phyloP scores from a whole-genome alignment of 2,113 vertebrate species.

The Phainopepla nitens region DNA sequence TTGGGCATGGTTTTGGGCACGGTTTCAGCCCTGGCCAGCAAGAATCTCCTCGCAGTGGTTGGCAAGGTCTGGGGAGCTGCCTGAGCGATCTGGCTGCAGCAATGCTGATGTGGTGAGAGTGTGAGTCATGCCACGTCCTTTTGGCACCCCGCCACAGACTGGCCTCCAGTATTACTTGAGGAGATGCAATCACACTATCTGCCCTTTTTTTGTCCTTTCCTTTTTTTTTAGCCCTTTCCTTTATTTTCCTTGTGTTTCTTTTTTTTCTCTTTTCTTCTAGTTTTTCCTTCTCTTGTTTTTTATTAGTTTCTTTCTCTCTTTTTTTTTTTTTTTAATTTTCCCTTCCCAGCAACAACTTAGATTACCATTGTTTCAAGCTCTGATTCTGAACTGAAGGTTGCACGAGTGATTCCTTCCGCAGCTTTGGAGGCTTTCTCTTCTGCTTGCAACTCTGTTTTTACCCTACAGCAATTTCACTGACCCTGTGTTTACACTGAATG shows the following conservation, averaged over 20 bases:
- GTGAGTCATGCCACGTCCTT: neutral
- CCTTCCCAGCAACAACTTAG: neutral
- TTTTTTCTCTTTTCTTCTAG: fast-evolving
- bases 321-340: no score
- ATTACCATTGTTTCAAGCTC: neutral
- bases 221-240: no score
- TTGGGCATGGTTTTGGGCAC: neutral
- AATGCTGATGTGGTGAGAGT: neutral
- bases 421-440: neutral
- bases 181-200: neutral
- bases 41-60: neutral
- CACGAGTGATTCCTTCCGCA: neutral
- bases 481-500: neutral
- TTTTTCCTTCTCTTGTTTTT: neutral
- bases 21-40: fast-evolving
- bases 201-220: neutral
- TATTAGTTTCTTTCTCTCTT: no score
- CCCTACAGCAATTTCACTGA: neutral
- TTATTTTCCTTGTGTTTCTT: no score
- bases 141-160: neutral
- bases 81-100: neutral
- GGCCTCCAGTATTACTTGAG: neutral
- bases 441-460: neutral
- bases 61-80: neutral
- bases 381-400: neutral